Conservation (phyloP, 2,888 invertebrate genomes). For the Andricus quercusramuli region DNA sequence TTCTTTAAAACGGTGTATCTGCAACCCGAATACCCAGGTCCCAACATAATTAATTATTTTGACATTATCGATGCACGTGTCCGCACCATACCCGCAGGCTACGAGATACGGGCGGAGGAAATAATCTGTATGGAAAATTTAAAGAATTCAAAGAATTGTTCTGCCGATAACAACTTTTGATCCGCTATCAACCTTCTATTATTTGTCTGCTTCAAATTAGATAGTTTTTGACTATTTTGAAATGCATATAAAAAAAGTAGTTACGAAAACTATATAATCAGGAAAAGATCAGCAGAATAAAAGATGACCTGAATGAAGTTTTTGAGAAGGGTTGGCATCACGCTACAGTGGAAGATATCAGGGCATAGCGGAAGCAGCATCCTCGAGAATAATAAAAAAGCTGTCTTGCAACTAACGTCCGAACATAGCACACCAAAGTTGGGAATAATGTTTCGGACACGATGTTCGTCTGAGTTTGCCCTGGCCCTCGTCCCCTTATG, state of each 20-base stretch:
- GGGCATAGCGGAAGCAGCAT: constrained; percentile 47
- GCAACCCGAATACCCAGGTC: constrained; percentile 41
- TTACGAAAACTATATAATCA: background rate
- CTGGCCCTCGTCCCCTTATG: constrained; percentile 79
- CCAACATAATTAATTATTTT: constrained; percentile 66
- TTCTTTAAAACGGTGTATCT: constrained; percentile 51
- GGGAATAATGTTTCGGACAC: constrained; percentile 78
- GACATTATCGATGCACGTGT: constrained; percentile 60
- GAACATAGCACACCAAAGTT: constrained; percentile 67
- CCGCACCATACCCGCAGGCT: constrained; percentile 13
- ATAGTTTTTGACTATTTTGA: background rate
- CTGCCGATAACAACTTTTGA: background rate
- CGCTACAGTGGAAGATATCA: constrained; percentile 47
- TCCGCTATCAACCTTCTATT: too few species aligned
- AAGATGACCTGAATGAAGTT: constrained; percentile 26
- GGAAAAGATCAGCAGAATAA: constrained; percentile 38
- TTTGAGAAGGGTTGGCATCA: constrained; percentile 50
- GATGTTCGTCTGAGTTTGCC: constrained; percentile 65
- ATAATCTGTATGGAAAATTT: background rate
- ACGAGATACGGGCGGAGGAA: background rate
- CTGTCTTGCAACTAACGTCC: constrained; percentile 50
- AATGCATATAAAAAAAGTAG: background rate
- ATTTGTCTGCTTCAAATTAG: too few species aligned
- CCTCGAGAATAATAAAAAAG: constrained; percentile 53
- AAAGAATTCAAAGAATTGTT: background rate